These are phyloP conservation scores for Monochamus alternatus DNA, from an alignment of 2,888 invertebrate genomes.

Conservation along the genomic window DNA sequence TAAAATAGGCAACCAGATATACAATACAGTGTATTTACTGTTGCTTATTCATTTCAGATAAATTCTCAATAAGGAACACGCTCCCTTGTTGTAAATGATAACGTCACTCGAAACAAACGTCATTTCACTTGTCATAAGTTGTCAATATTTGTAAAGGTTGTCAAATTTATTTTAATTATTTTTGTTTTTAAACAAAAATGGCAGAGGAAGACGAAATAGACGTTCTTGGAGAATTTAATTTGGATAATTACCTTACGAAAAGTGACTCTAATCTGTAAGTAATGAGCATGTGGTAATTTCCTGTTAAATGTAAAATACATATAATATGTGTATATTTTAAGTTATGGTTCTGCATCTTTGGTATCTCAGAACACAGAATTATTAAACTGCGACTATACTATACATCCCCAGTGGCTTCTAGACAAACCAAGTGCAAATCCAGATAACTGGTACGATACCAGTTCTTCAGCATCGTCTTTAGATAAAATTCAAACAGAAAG, in stretches of 20 bases:
- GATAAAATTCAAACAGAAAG: conserved; percentile 49
- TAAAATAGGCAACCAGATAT: no score
- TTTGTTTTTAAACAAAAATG: conserved; percentile 51
- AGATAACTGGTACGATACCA: conserved; percentile 74
- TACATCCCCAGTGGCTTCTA: conserved; percentile 78
- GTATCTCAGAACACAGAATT: conserved; percentile 70
- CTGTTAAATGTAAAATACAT: not conserved
- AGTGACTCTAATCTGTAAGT: conserved; percentile 77
- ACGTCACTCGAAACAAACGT: no score
- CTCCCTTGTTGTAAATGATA: no score
- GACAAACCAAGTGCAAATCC: conserved; percentile 74
- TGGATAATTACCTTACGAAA: conserved; percentile 77
- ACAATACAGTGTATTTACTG: no score
- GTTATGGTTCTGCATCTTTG: conserved; percentile 53
- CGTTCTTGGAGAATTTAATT: conserved; percentile 81
- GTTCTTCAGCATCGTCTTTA: conserved; percentile 54
- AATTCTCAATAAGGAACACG: no score
- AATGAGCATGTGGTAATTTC: conserved; percentile 7
- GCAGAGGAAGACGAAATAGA: conserved; percentile 80
- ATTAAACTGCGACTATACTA: conserved; percentile 75
- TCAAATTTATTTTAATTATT: no score
- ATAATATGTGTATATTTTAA: conserved; percentile 41
- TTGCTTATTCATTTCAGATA: no score
- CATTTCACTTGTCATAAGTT: no score
- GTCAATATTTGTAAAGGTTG: no score